These are phyloP conservation scores for Herpetotheres cachinnans DNA, from an alignment of 2,113 vertebrate species.

Conservation along the genomic window DNA sequence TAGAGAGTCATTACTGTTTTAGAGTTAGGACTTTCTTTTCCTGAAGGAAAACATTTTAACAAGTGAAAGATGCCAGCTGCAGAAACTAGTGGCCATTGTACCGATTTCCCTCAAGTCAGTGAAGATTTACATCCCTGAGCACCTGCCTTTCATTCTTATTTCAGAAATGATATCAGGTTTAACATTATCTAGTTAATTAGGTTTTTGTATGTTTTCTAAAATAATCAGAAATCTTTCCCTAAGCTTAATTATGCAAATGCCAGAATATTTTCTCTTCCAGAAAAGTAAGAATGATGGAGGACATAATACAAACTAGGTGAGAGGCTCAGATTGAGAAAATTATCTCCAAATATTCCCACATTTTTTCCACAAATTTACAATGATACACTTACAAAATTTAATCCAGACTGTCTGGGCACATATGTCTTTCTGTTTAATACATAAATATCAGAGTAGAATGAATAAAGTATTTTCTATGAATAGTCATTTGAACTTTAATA, in stretches of 20 bases:
- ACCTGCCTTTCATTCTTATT: neutral
- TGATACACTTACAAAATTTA: neutral
- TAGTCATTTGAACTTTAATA: conserved; percentile 37
- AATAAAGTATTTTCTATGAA: conserved; percentile 30
- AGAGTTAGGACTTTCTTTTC: neutral
- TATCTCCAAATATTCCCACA: neutral
- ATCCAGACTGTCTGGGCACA: neutral
- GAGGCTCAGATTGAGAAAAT: neutral
- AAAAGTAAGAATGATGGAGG: neutral
- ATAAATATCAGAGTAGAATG: conserved; percentile 21
- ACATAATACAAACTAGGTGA: neutral
- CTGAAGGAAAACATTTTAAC: neutral
- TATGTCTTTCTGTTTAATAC: neutral
- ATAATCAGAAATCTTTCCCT: neutral
- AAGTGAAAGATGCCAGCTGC: neutral
- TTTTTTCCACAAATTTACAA: neutral
- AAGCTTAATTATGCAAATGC: neutral
- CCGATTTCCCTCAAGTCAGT: neutral
- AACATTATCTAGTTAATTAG: neutral
- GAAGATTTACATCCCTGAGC: neutral
- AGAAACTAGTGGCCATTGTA: neutral
- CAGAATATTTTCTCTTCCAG: neutral
- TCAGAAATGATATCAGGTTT: neutral
- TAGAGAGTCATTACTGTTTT: neutral
- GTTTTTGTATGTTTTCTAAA: neutral